These are phyloP conservation scores for Drosophila lowei DNA, from an alignment of 1,140 invertebrate species.

Conservation along the genomic window DNA sequence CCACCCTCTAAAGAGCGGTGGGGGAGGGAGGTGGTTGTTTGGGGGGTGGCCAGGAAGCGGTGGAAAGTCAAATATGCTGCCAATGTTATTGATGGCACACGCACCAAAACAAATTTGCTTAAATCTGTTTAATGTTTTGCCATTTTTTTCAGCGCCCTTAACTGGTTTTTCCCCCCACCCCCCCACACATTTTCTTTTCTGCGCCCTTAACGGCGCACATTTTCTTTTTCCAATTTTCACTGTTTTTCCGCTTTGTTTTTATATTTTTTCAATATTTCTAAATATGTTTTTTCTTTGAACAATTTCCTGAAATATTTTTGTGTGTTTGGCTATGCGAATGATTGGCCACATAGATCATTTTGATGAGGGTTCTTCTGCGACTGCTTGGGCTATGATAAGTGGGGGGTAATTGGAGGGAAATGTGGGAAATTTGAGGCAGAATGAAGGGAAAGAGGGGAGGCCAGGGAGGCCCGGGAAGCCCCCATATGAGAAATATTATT, in stretches of 20 bases:
- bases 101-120: constrained; percentile 80
- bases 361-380: constrained; percentile 43
- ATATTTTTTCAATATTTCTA: constrained; percentile 61
- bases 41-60: not conserved
- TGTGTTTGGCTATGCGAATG: constrained; percentile 21
- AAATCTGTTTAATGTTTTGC: constrained; percentile 80
- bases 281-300: constrained; percentile 45
- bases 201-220: constrained; percentile 20
- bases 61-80: constrained; percentile 72
- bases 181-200: constrained; percentile 51
- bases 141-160: constrained; percentile 61
- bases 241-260: not conserved
- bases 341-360: constrained; percentile 67
- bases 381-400: constrained; percentile 14
- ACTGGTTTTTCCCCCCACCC: constrained; percentile 4
- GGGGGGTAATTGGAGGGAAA: not conserved
- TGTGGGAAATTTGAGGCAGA: not conserved
- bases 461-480: too few relatives aligned
- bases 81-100: constrained; percentile 78
- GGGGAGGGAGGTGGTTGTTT: not conserved
- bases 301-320: constrained; percentile 29
- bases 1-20: constrained; percentile 5
- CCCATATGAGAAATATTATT: not conserved
- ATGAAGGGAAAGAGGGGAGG: not conserved
- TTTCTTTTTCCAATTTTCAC: constrained; percentile 49